Evolutionary conservation across 2,113 vertebrate genomes (phyloP), one percentile per base, ranked within the genome.

Genomic region (Percopsis transmontana): DNA sequence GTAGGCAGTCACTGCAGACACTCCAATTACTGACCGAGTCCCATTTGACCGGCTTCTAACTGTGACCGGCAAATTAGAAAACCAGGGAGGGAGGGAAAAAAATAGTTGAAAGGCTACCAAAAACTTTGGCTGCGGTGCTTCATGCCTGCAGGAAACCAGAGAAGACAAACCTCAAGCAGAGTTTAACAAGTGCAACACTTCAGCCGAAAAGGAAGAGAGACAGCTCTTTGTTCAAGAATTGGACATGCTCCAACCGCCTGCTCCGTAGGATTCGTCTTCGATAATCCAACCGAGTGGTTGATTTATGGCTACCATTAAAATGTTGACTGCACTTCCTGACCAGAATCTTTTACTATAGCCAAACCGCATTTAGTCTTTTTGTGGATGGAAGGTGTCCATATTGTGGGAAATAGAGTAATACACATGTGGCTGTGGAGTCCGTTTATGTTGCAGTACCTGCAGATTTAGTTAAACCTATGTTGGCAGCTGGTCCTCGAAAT

Each of bases 21-120:
- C 87, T 87, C 85, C 86, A 90, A 88, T 91, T 90, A 90, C 87
- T 79, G 87, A 80, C 85, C 82, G 74, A 70, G 83, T 90, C 88
- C 89, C 89, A 88, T 74, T 71, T 74, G 77, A 71, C 76, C 86
- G 83, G 76, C 79, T 88, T 76, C 85, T 87, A 85, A 89, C 84
- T 88, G 83, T 82, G 84, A 79, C 84, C 81, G 81, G 82, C 71
- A 87, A 89, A 88, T 87, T 81, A 85, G 75, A 85, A 85, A 84
- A 79, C 64, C 53, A 74, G 68, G 39, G 55, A 42, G 21, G 66
- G 40, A 24, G 23, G 10, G 62, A 54, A 50, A 15, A 54, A 14
- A 41, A 44, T 47, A 56, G 58, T 3, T 39, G 12, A 64, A 81
- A 59, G 16, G 55, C 53, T 66, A 61, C 50, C 59, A 41, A 12